Evolutionary conservation across 2,113 vertebrate species (phyloP), one percentile per base, ranked within the genome.

Genomic region (Coturnix japonica): DNA sequence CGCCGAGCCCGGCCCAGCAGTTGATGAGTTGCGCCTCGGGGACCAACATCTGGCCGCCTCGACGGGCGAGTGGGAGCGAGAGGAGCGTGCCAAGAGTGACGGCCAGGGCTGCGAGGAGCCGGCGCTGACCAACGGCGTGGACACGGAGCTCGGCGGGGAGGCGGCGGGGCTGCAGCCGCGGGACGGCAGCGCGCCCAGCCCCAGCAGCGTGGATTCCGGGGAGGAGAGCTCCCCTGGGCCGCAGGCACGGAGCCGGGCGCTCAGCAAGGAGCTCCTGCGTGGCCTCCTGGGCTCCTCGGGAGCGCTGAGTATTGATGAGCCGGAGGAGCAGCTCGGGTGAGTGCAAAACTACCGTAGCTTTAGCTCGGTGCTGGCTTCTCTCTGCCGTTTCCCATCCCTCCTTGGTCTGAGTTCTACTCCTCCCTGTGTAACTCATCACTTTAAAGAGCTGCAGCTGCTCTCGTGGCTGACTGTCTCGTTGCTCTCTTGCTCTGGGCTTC

Each of bases 281-380:
- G 25, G 81, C 2, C 3, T 75, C 4, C 91, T 85, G 72, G 95
- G 92, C 8, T 92, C 91, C n/a, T 84, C 82, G 0, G 95, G 90
- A 78, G 91, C 85, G 6, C 85, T 93, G 1, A 89, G 90, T 0
- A 64, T 74, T 0, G 81, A 92, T 5, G 91, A 97, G 70, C n/a
- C 49, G 0, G 96, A 96, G n/a, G 95, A 96, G 30, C 93, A 72
- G 57, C 73, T 96, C 2, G 80, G 96, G 96, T 97, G 87, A 97
- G 83, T 93, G 71, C 4, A 25, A 8, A 79, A 33, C 16, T 2
- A 0, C 15, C 3, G 1, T 2, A 7, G 26, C 1, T 0, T 19
- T 5, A 3, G 59, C 57, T 47, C 43, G 0, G 64, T 2, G 17
- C 33, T 11, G 74, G 25, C 26, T n/a, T 47, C 7, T 1, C 2